phyloP scores from a whole-genome alignment of 1,140 invertebrate species.

The Probaryconus sp. region DNA sequence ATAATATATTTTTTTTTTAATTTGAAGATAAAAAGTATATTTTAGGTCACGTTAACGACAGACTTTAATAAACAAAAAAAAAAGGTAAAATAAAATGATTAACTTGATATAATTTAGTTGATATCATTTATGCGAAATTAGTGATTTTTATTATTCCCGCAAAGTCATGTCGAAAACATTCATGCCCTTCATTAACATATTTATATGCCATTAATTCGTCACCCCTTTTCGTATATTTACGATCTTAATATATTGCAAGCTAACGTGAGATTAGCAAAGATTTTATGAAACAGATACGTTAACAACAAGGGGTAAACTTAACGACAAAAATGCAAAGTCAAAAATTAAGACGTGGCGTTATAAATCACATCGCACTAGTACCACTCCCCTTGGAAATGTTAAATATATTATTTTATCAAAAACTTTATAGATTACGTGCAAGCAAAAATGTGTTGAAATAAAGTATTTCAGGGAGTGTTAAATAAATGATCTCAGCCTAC shows the following conservation, averaged over 20 bases:
- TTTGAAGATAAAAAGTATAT: too few relatives aligned
- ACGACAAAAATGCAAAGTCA: conserved; percentile 22
- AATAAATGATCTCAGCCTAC: too few relatives aligned
- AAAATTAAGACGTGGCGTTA: conserved; percentile 36
- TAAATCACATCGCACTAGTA: conserved; percentile 10
- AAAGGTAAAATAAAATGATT: too few relatives aligned
- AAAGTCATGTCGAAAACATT: conserved; percentile 1
- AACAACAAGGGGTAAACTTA: conserved; percentile 27
- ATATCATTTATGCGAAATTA: too few relatives aligned
- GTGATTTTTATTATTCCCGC: conserved; percentile 1
- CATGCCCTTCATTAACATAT: conserved; percentile 38
- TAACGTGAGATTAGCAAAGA: conserved; percentile 43
- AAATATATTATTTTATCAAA: too few relatives aligned
- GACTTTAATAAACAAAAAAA: too few relatives aligned
- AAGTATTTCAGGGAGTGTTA: too few relatives aligned
- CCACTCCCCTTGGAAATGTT: background rate
- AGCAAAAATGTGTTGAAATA: too few relatives aligned
- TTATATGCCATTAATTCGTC: conserved; percentile 41
- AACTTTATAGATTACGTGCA: too few relatives aligned
- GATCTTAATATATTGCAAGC: conserved; percentile 21
- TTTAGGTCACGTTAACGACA: too few relatives aligned
- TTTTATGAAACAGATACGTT: conserved; percentile 31
- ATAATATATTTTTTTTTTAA: too few relatives aligned
- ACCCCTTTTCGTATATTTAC: background rate
- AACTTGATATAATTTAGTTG: too few relatives aligned